Evolutionary conservation across 1,140 invertebrate genomes (phyloP).

Genomic region (Drosophila repleta): DNA sequence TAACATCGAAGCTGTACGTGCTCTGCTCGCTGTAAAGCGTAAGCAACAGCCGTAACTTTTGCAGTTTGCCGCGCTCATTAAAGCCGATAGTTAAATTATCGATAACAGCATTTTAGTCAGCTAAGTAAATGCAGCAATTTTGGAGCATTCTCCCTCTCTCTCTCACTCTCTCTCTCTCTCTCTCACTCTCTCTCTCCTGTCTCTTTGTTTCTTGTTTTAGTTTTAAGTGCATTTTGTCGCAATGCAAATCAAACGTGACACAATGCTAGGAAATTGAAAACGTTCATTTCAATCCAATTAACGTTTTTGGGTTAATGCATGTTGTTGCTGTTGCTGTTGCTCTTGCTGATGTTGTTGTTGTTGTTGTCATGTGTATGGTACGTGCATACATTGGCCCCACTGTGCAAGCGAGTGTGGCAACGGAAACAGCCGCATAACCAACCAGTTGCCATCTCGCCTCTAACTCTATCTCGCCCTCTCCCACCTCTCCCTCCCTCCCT

Average conservation of each 20-base stretch:
- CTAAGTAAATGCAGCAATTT: background rate
- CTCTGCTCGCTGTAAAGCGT: too few species aligned
- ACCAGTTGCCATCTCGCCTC: constrained; percentile 31
- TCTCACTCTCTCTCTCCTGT: too few species aligned
- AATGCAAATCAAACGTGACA: constrained; percentile 77
- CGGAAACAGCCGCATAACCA: constrained; percentile 47
- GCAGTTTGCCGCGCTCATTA: too few species aligned
- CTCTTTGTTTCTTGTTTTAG: constrained; percentile 1
- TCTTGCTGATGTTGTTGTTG: constrained; percentile 8
- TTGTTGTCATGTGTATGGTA: constrained; percentile 8
- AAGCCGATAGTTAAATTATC: background rate
- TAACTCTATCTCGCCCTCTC: background rate
- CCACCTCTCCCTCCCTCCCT: background rate
- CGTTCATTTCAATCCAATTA: constrained; percentile 83
- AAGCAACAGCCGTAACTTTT: too few species aligned
- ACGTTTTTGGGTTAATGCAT: constrained; percentile 83
- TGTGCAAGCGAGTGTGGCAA: constrained; percentile 27
- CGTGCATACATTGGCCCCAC: constrained; percentile 51
- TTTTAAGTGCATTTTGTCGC: constrained; percentile 37
- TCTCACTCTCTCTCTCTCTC: too few species aligned
- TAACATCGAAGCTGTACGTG: too few species aligned
- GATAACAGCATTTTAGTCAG: too few species aligned
- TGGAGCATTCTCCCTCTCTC: too few species aligned
- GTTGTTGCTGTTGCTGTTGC: constrained; percentile 17
- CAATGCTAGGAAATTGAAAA: constrained; percentile 80